Percentiles rank a stretch among this genome's conserved stretches.
Evolutionary conservation across 2,888 invertebrate genomes (phyloP).

Genomic region (Lasioglossum lativentre): DNA sequence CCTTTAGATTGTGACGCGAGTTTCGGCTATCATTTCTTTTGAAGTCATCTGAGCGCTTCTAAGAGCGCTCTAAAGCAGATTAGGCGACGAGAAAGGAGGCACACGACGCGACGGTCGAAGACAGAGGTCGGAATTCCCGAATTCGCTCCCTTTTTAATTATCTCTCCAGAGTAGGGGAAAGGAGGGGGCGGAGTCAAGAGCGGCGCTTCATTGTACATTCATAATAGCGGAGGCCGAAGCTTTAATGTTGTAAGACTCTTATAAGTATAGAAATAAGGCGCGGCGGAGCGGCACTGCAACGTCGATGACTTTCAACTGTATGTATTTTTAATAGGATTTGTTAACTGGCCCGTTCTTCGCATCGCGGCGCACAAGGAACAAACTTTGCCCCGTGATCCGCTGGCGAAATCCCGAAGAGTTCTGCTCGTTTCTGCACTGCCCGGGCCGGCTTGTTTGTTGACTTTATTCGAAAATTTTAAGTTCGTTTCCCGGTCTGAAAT

Average conservation of each 20-base stretch:
- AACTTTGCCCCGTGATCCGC: neutral
- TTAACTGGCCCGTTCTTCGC: conserved; percentile 60
- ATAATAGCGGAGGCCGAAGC: conserved; percentile 58
- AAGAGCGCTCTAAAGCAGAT: conserved; percentile 31
- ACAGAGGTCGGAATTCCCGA: conserved; percentile 45
- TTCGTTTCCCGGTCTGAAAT: neutral
- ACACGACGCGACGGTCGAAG: neutral
- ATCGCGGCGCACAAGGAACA: conserved; percentile 1
- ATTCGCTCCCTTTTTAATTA: conserved; percentile 66
- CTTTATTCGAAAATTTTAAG: neutral
- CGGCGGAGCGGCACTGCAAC: conserved; percentile 38
- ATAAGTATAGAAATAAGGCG: conserved; percentile 70
- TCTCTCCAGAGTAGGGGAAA: conserved; percentile 1
- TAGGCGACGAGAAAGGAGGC: conserved; percentile 19
- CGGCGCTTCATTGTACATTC: conserved; percentile 66
- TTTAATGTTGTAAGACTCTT: conserved; percentile 77
- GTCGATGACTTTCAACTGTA: conserved; percentile 37
- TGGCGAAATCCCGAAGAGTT: conserved; percentile 20
- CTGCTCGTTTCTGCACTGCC: neutral
- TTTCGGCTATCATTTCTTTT: conserved; percentile 12
- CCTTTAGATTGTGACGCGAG: neutral
- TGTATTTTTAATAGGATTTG: conserved; percentile 78
- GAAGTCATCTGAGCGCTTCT: conserved; percentile 31
- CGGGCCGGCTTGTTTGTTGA: conserved; percentile 11
- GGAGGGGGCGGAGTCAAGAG: neutral